phyloP scores from a whole-genome alignment of 1,140 invertebrate genomes.

The Caerostris extrusa region DNA sequence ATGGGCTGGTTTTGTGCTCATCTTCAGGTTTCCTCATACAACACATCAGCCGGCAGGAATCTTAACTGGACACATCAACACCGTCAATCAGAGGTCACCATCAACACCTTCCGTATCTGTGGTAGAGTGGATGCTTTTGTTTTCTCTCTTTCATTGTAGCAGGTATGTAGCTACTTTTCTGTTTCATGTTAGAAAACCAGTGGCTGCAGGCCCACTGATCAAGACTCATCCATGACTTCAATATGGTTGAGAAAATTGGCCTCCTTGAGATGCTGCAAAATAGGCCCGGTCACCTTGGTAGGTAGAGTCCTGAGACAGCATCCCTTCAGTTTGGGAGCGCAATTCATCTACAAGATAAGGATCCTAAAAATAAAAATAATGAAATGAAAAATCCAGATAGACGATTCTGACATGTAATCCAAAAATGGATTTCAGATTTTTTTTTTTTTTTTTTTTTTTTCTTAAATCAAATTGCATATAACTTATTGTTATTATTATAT shows the following conservation, averaged over 20 bases:
- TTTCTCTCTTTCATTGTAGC: slow-evolving; percentile 73
- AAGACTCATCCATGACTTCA: slow-evolving; percentile 76
- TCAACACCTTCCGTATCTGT: slow-evolving; percentile 72
- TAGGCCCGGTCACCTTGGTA: slow-evolving; percentile 91
- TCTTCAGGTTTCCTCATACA: slow-evolving; percentile 11
- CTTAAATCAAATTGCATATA: no score
- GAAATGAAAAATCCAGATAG: neutral
- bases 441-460: no score
- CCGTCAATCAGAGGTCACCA: slow-evolving; percentile 66
- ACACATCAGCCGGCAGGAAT: slow-evolving; percentile 73
- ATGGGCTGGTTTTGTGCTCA: slow-evolving; percentile 11
- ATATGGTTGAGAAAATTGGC: slow-evolving; percentile 84
- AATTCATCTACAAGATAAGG: slow-evolving; percentile 92
- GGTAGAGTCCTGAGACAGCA: slow-evolving; percentile 96
- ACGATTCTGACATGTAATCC: neutral
- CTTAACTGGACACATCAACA: slow-evolving; percentile 77
- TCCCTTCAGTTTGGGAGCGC: slow-evolving; percentile 95
- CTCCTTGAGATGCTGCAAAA: slow-evolving; percentile 84
- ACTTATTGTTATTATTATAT: no score
- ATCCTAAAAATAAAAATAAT: slow-evolving; percentile 85
- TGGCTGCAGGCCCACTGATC: slow-evolving; percentile 75
- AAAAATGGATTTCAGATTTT: no score
- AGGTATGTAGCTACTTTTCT: slow-evolving; percentile 75
- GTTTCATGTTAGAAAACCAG: slow-evolving; percentile 67
- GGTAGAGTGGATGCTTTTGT: slow-evolving; percentile 73